Evolutionary conservation across 2,888 invertebrate species (phyloP), one percentile per base, ranked within the genome.

Genomic region (Tubulanus polymorphus): DNA sequence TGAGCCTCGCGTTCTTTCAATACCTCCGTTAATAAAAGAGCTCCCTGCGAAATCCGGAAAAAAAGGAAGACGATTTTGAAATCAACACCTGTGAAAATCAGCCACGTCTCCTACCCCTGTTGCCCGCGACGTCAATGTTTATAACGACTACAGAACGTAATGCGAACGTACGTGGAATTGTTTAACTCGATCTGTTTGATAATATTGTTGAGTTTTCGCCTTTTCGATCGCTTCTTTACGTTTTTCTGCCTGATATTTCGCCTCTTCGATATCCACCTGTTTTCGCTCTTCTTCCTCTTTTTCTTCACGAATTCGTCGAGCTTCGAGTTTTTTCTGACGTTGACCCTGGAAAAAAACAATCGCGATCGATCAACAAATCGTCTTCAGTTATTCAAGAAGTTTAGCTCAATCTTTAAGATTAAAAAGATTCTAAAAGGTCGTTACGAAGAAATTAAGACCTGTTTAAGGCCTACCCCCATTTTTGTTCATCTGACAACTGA

Each of bases 1-100:
- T 79, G 79, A 28, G 78, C 78, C 37, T 79, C 78, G 23, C 79
- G 67, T 59, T 79, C 79, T 59, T 79, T 79, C 53, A 79, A 63
- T 3, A 78, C 77, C 60, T 79, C 79, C 3, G 78, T 72, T 52
- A 78, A 61, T 63, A 70, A 63, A 51, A 79, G 61, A 3, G 79
- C 79, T 66, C 78, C 72, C 79, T 79, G 65, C 3, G 41, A 60
- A 15, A n/a, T n/a, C n/a, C n/a, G n/a, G n/a, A n/a, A n/a, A n/a
- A n/a, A n/a, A n/a, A n/a, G n/a, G 18, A 46, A 18, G 15, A 46
- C 25, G 18, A n/a, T 10, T 2, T 12, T 8, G 23, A 10, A 25
- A 51, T 20, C 25, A 26, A 51, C 10, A 6, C 35, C n/a, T n/a
- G n/a, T n/a, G n/a, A n/a, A n/a, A n/a, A n/a, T n/a, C n/a, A n/a